Evolutionary conservation across 2,113 vertebrate species (phyloP).

Genomic region (Oreochromis spilurus): DNA sequence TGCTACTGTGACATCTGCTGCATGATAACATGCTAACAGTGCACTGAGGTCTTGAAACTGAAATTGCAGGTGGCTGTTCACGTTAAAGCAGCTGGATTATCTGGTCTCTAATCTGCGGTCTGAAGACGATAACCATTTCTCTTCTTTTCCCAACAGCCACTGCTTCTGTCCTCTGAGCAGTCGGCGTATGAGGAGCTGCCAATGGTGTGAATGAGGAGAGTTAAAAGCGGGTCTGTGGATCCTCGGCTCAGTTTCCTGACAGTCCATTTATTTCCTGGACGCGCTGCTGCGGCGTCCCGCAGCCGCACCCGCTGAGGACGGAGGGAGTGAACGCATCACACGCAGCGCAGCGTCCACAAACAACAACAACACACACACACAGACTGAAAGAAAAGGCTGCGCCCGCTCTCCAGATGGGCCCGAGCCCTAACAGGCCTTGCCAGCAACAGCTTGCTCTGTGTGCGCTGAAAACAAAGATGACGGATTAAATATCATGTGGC

Average conservation of each 20-base stretch:
- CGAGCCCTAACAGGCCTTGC: constrained; percentile 65
- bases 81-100: neutral
- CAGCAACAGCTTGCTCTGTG: constrained; percentile 85
- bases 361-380: neutral
- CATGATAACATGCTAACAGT: neutral
- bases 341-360: neutral
- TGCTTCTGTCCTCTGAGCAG: neutral
- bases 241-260: neutral
- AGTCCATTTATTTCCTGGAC: neutral
- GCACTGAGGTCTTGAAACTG: neutral
- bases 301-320: constrained; percentile 1
- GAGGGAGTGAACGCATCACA: neutral
- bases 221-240: neutral
- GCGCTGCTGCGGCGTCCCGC: neutral
- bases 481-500: constrained; percentile 86
- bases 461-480: constrained; percentile 92
- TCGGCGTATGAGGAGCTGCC: neutral
- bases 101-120: neutral
- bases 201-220: neutral
- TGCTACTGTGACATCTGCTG: neutral
- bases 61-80: neutral
- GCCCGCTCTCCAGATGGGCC: constrained; percentile 85
- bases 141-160: neutral
- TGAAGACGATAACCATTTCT: neutral
- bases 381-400: neutral